Percentiles rank a stretch among this genome's conserved stretches.
Conservation (phyloP, 2,113 vertebrate species). For the Lamprologus tigripictilis region DNA sequence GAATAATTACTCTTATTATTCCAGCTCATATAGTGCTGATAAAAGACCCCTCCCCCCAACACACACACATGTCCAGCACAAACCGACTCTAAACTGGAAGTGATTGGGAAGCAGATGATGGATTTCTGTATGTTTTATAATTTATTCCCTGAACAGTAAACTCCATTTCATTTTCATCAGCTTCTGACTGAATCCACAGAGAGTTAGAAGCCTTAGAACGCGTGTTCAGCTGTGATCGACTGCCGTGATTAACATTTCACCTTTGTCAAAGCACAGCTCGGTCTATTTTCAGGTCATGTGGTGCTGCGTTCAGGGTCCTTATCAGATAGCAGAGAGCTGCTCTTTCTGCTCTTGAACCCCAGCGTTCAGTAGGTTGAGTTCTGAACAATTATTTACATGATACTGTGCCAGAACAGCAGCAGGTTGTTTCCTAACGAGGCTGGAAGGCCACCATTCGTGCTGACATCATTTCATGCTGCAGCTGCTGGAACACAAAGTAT, state of each 20-base stretch:
- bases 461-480: not conserved
- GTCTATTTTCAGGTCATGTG: not conserved
- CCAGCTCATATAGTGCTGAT: not conserved
- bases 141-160: not conserved
- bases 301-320: not conserved
- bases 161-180: not conserved
- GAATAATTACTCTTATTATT: not conserved
- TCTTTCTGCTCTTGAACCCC: not conserved
- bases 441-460: not conserved
- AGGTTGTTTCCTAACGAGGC: not conserved
- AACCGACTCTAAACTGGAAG: not conserved
- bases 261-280: not conserved
- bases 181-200: not conserved
- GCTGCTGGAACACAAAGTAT: not conserved
- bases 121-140: not conserved
- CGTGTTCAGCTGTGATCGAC: not conserved
- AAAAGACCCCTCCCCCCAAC: not conserved
- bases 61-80: not conserved
- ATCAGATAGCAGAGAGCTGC: not conserved
- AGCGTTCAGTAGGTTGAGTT: not conserved
- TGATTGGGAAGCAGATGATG: not conserved
- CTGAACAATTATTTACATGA: constrained; percentile 24
- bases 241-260: not conserved
- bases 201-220: not conserved
- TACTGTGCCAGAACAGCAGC: not conserved